Base-by-base conservation (phyloP, 1,140 invertebrate species). In the Catajapyx aquilonaris region DNA sequence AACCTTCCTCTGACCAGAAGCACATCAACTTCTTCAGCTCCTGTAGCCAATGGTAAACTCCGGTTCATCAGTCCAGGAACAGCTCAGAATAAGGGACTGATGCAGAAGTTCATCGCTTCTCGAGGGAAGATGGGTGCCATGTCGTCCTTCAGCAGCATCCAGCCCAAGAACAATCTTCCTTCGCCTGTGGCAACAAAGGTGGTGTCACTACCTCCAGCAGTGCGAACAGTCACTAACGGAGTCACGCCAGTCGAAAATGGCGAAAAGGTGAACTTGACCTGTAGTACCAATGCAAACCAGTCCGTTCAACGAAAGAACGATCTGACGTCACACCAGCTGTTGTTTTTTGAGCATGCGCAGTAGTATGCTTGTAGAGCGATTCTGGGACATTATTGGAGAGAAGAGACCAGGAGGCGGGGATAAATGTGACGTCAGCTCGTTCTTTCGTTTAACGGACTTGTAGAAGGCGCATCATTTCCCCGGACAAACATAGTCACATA, bases 41-140 rank as follows among this genome's bases (percentile, higher is more conserved):
- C n/a, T n/a, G n/a, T n/a, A n/a, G n/a, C n/a, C n/a, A n/a, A n/a
- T n/a, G n/a, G n/a, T n/a, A n/a, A n/a, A n/a, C n/a, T n/a, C n/a
- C n/a, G n/a, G n/a, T n/a, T n/a, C n/a, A n/a, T n/a, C n/a, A n/a
- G n/a, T n/a, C n/a, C n/a, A n/a, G n/a, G n/a, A n/a, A n/a, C n/a
- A n/a, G n/a, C n/a, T n/a, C n/a, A n/a, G n/a, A n/a, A n/a, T n/a
- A 73, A 71, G 48, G 73, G 73, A 1, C 60, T 80, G 22, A 80
- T 80, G 76, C 72, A 79, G 45, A 65, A 74, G 39, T 80, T 80
- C 46, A 66, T 80, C 34, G 71, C 73, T 5, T 75, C 69, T 4
- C 68, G 73, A 17, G 76, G 76, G 15, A 74, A 71, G 46, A 46
- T 76, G 39, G 32, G 39, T 19, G 45, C 48, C 19, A 48, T 51